A percentile compares a stretch with the other conserved stretches of the same genome.
These are phyloP conservation scores for Anabas testudineus DNA, from an alignment of 2,797 vertebrate genomes.

Conservation along the genomic window DNA sequence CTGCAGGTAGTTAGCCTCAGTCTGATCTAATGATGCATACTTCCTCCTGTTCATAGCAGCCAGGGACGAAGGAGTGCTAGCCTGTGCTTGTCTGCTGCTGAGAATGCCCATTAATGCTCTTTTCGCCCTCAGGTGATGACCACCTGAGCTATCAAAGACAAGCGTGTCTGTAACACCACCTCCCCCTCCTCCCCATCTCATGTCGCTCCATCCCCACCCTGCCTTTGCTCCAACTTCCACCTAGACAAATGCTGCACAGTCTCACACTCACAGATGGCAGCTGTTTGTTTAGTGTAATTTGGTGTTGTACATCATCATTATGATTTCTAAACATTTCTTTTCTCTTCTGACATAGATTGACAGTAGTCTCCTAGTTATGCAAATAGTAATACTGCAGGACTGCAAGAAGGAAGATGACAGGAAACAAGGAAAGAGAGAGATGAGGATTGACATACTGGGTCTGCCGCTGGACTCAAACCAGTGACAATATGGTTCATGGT, in stretches of 20 bases:
- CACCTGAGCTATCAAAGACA: constrained; percentile 86
- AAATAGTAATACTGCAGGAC: not conserved
- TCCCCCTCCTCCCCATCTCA: constrained; percentile 21
- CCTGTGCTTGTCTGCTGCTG: constrained; percentile 79
- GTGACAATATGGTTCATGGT: too few relatives aligned
- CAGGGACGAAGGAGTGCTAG: constrained; percentile 68
- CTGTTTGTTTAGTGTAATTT: constrained; percentile 1
- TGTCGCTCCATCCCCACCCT: constrained; percentile 44
- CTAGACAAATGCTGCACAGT: constrained; percentile 30
- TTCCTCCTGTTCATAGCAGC: constrained; percentile 76
- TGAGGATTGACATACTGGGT: too few relatives aligned
- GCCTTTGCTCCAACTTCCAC: constrained; percentile 43
- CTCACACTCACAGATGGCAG: not conserved
- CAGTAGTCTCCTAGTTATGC: not conserved
- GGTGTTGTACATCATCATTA: not conserved
- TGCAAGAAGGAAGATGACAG: too few relatives aligned
- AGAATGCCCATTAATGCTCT: constrained; percentile 81
- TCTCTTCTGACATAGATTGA: not conserved
- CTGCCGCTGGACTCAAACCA: too few relatives aligned
- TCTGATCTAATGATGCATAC: constrained; percentile 80
- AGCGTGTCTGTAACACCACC: constrained; percentile 70
- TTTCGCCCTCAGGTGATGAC: constrained; percentile 82
- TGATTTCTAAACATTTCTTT: too few relatives aligned
- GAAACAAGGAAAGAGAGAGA: too few relatives aligned
- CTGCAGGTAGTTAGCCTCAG: constrained; percentile 67